These are phyloP conservation scores for Hippocampus comes DNA, from an alignment of 2,113 vertebrate genomes.

Conservation along the genomic window DNA sequence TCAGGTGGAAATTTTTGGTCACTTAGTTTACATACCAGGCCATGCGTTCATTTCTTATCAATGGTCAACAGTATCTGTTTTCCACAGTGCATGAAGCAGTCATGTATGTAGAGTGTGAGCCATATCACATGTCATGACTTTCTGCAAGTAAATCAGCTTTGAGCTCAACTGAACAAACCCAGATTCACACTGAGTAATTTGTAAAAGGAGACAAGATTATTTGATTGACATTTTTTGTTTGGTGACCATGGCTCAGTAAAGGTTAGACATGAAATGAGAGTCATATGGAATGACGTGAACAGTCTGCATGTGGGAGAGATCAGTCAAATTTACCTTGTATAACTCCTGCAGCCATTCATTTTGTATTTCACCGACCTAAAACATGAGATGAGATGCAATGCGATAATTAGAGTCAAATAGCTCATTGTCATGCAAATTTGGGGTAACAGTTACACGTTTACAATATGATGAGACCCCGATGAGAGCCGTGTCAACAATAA, in stretches of 20 bases:
- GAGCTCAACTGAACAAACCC: not conserved
- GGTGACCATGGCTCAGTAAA: not conserved
- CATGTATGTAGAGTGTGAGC: not conserved
- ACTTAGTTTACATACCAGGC: not conserved
- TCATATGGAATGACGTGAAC: not conserved
- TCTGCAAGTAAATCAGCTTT: not conserved
- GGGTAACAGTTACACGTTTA: not conserved
- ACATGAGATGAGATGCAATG: slow-evolving; percentile 24
- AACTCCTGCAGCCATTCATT: slow-evolving; percentile 74
- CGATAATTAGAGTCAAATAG: not conserved
- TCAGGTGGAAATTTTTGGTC: slow-evolving; percentile 6
- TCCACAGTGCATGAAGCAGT: not conserved
- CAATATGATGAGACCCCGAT: not conserved
- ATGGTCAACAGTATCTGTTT: not conserved
- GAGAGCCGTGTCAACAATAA: not conserved
- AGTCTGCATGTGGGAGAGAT: not conserved
- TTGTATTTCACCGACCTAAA: slow-evolving; percentile 73
- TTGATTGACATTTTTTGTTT: not conserved
- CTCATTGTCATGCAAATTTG: not conserved
- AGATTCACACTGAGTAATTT: not conserved
- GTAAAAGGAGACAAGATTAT: not conserved
- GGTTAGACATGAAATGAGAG: not conserved
- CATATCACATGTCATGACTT: too few relatives aligned
- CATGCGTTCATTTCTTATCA: not conserved
- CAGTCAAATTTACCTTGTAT: slow-evolving; percentile 62